These are phyloP conservation scores for Syritta pipiens DNA, from an alignment of 2,888 invertebrate genomes.

Conservation along the genomic window DNA sequence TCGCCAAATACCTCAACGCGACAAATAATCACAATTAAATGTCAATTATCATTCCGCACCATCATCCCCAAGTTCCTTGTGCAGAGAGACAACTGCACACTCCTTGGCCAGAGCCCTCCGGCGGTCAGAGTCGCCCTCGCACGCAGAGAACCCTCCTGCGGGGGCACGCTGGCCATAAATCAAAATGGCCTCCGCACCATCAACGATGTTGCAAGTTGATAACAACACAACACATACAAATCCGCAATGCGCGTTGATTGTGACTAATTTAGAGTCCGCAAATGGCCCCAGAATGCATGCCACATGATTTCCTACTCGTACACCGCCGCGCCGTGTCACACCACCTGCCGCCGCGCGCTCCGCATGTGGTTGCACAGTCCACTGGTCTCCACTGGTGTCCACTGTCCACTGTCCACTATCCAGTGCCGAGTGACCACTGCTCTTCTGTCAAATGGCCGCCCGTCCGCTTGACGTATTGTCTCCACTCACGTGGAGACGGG, in stretches of 20 bases:
- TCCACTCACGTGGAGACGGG: constrained; percentile 55
- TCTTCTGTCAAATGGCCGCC: constrained; percentile 30
- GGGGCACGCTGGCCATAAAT: constrained; percentile 45
- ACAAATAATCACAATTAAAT: constrained; percentile 58
- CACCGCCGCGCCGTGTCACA: not conserved
- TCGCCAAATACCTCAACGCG: constrained; percentile 49
- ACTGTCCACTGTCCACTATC: too few relatives aligned
- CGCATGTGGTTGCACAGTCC: not conserved
- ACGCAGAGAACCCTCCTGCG: constrained; percentile 29
- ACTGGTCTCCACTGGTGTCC: not conserved
- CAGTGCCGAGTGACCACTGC: constrained; percentile 28
- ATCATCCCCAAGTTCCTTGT: constrained; percentile 15
- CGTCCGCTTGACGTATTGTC: constrained; percentile 45
- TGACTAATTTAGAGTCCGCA: constrained; percentile 62
- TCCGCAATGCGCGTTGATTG: constrained; percentile 66
- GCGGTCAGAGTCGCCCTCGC: constrained; percentile 7
- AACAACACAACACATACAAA: constrained; percentile 52
- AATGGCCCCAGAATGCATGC: constrained; percentile 54
- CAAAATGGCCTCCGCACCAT: constrained; percentile 65
- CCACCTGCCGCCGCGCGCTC: not conserved
- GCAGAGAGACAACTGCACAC: not conserved
- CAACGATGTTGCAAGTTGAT: constrained; percentile 56
- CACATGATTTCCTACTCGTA: constrained; percentile 60
- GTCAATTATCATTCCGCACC: constrained; percentile 39
- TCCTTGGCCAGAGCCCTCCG: constrained; percentile 16